Percentiles rank a stretch among this genome's conserved stretches.
phyloP scores from a whole-genome alignment of 2,888 invertebrate species.

The Lysandra bellargus region DNA sequence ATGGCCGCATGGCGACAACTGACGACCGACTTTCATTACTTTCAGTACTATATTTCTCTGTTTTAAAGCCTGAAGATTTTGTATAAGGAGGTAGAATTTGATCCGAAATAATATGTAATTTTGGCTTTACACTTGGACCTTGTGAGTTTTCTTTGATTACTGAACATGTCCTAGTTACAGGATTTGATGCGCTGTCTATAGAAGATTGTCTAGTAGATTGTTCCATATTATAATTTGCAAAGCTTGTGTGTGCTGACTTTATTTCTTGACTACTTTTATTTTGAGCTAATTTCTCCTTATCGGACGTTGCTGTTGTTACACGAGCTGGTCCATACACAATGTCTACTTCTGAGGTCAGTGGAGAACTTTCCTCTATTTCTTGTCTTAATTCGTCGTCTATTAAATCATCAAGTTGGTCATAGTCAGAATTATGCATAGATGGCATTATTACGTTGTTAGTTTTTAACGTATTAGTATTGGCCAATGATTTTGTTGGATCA shows the following conservation, averaged over 20 bases:
- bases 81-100: not conserved
- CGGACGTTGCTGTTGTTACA: conserved; percentile 40
- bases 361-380: conserved; percentile 63
- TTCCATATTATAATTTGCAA: not conserved
- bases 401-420: conserved; percentile 69
- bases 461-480: conserved; percentile 42
- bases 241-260: not conserved
- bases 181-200: not conserved
- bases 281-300: not conserved
- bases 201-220: not conserved
- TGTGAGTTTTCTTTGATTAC: conserved; percentile 12
- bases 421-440: conserved; percentile 64
- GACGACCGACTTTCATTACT: not conserved
- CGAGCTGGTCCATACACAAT: conserved; percentile 42
- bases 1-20: not conserved
- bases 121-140: not conserved
- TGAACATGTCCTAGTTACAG: conserved; percentile 2
- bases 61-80: not conserved
- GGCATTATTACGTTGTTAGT: conserved; percentile 60
- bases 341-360: conserved; percentile 63
- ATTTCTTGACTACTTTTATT: not conserved
- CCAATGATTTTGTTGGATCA: conserved; percentile 46
- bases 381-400: conserved; percentile 69
- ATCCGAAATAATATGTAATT: conserved; percentile 21
- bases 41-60: not conserved